Percentiles rank a stretch among this genome's conserved stretches.
phyloP scores from a whole-genome alignment of 2,888 invertebrate genomes.

The Drepanosiphum platanoidis region DNA sequence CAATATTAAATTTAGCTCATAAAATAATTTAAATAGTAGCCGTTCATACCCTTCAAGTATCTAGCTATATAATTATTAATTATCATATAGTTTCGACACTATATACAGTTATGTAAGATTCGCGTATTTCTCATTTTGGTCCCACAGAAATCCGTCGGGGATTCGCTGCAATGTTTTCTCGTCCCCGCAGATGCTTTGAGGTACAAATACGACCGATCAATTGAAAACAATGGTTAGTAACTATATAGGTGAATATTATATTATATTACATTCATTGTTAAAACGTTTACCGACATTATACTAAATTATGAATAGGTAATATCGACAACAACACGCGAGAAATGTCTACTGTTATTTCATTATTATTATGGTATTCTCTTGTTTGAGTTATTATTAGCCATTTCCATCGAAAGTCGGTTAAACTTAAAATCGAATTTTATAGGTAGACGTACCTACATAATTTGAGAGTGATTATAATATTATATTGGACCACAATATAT shows the following conservation, averaged over 20 bases:
- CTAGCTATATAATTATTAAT: neutral
- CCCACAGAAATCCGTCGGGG: neutral
- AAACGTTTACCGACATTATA: neutral
- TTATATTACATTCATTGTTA: neutral
- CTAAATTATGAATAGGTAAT: neutral
- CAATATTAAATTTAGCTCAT: conserved; percentile 14
- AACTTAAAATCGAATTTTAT: conserved; percentile 18
- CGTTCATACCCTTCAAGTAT: conserved; percentile 15
- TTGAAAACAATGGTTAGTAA: neutral
- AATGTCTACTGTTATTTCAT: neutral
- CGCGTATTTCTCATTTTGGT: neutral
- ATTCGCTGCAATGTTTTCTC: neutral
- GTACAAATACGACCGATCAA: neutral
- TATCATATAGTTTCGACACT: neutral
- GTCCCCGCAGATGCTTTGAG: neutral
- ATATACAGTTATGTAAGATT: neutral
- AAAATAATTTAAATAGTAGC: conserved; percentile 26
- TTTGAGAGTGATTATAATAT: neutral
- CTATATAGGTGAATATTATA: neutral
- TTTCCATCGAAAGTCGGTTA: neutral
- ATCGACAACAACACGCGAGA: neutral
- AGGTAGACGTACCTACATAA: neutral
- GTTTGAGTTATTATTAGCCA: neutral
- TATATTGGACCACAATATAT: conserved; percentile 39
- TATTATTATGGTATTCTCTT: neutral